Evolutionary conservation across 64 coral and sea anemone genomes (phyloP).

Genomic region (Astreopora myriophthalma): DNA sequence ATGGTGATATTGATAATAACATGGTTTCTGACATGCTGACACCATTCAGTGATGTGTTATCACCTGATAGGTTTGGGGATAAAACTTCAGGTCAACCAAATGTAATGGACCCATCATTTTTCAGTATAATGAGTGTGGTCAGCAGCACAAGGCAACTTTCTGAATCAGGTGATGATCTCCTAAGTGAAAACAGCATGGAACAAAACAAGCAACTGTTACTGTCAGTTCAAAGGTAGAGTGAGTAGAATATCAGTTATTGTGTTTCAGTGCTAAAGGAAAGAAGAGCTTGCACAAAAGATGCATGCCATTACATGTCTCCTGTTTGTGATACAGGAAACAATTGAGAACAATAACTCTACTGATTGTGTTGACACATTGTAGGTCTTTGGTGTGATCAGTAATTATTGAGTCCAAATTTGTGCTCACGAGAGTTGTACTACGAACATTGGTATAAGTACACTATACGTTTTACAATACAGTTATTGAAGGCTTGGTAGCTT

Average conservation of each 20-base stretch:
- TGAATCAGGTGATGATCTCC: constrained; percentile 54
- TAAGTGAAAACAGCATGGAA: constrained; percentile 70
- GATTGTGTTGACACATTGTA: too few species aligned
- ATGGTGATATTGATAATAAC: not conserved
- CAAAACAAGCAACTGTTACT: constrained; percentile 87
- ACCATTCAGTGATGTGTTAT: constrained; percentile 16
- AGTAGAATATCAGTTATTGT: not conserved
- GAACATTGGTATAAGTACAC: too few species aligned
- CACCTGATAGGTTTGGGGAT: constrained; percentile 44
- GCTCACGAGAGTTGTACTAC: too few species aligned
- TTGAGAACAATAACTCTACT: too few species aligned
- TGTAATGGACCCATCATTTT: constrained; percentile 52
- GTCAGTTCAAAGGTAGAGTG: constrained; percentile 80
- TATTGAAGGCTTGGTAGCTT: too few species aligned
- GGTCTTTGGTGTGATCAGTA: too few species aligned
- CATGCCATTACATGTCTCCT: too few species aligned
- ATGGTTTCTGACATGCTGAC: not conserved
- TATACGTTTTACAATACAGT: too few species aligned
- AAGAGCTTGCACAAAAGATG: not conserved
- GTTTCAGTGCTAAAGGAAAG: not conserved
- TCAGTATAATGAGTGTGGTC: constrained; percentile 77
- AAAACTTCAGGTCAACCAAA: constrained; percentile 21
- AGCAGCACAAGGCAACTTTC: constrained; percentile 65
- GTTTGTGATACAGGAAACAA: too few species aligned
- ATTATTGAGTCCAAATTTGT: too few species aligned